Evolutionary conservation across 2,888 invertebrate genomes (phyloP).

Genomic region (Tryphoninae sp.): DNA sequence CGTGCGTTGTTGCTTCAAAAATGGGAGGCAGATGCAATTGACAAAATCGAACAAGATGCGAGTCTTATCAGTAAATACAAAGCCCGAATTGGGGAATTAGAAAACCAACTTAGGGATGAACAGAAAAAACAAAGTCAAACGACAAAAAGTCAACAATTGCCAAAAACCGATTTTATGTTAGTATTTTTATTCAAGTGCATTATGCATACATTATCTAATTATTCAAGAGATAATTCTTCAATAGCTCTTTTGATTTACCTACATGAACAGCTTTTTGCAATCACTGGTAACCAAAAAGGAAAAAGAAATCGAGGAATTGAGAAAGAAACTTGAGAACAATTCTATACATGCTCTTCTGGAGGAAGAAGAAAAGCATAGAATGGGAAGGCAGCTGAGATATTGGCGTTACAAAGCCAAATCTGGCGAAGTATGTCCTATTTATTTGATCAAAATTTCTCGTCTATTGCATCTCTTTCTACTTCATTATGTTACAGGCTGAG

Average conservation of each 20-base stretch:
- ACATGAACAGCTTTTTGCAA: constrained; percentile 72
- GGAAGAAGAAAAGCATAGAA: constrained; percentile 68
- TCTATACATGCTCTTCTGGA: constrained; percentile 69
- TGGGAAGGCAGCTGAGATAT: constrained; percentile 66
- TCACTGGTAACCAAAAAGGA: constrained; percentile 67
- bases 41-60: constrained; percentile 67
- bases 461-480: constrained; percentile 1
- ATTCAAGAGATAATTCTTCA: too few relatives aligned
- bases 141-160: constrained; percentile 38
- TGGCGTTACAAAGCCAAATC: constrained; percentile 71
- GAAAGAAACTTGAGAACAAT: constrained; percentile 70
- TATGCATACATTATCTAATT: too few relatives aligned
- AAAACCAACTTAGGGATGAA: constrained; percentile 70
- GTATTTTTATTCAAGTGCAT: constrained; percentile 9
- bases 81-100: constrained; percentile 70
- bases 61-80: constrained; percentile 71
- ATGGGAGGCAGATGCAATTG: constrained; percentile 69
- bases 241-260: not conserved
- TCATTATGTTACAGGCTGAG: constrained; percentile 62
- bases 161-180: constrained; percentile 55
- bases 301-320: constrained; percentile 72
- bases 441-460: not conserved
- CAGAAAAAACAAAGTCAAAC: constrained; percentile 61
- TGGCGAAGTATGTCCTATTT: constrained; percentile 72
- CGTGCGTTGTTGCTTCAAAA: constrained; percentile 66